Evolutionary conservation across 2,113 vertebrate species (phyloP).

Genomic region (Otocyon megalotis): DNA sequence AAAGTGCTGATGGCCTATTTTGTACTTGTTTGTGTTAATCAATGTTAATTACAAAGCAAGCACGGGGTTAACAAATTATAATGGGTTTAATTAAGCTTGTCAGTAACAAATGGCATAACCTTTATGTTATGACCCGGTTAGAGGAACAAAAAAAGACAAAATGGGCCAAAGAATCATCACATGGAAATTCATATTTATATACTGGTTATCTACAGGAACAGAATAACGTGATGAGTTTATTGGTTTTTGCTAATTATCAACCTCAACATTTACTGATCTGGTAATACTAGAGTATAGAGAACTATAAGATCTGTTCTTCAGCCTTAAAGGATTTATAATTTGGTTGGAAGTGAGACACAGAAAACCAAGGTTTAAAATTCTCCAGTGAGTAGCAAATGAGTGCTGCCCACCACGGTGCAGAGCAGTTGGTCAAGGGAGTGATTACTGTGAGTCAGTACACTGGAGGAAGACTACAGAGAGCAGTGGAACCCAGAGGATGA

Average conservation of each 20-base stretch:
- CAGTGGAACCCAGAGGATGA: not conserved
- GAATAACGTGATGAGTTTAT: constrained; percentile 27
- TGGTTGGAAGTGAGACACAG: not conserved
- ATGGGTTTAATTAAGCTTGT: constrained; percentile 73
- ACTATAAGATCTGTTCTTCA: not conserved
- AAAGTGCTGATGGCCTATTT: constrained; percentile 67
- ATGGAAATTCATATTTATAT: constrained; percentile 55
- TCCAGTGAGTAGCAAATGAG: not conserved
- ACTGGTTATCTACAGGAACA: not conserved
- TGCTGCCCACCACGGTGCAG: not conserved
- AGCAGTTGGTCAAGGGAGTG: not conserved
- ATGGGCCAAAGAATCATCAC: constrained; percentile 12
- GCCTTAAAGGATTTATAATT: not conserved
- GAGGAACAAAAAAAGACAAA: constrained; percentile 49
- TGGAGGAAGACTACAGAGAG: not conserved
- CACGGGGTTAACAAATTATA: constrained; percentile 66
- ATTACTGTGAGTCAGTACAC: not conserved
- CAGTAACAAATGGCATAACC: constrained; percentile 70
- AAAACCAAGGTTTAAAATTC: constrained; percentile 28
- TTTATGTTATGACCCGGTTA: constrained; percentile 11
- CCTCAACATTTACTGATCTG: not conserved
- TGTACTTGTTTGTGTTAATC: constrained; percentile 64
- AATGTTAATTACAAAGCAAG: constrained; percentile 53
- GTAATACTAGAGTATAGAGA: not conserved
- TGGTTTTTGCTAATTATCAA: constrained; percentile 57